These are phyloP conservation scores for Carcharodon carcharias DNA, from an alignment of 2,797 vertebrate species.

Conservation along the genomic window DNA sequence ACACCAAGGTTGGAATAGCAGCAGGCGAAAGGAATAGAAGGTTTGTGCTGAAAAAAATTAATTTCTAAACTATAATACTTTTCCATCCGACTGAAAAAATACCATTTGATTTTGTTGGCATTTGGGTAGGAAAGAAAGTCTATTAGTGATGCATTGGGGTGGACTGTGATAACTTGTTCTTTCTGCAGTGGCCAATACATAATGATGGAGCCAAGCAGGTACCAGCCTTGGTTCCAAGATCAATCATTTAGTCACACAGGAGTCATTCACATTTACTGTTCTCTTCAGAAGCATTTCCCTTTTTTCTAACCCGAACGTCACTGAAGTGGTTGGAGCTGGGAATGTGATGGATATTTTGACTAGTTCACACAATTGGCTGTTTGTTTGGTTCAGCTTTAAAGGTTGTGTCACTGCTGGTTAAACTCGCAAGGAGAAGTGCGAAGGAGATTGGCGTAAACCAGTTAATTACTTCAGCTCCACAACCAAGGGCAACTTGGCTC, in stretches of 20 bases:
- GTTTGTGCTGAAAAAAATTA: not conserved
- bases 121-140: not conserved
- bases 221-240: conserved; percentile 18
- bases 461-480: conserved; percentile 21
- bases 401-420: conserved; percentile 20
- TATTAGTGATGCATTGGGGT: not conserved
- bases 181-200: not conserved
- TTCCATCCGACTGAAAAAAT: conserved; percentile 21
- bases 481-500: conserved; percentile 10
- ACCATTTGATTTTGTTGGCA: conserved; percentile 17
- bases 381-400: conserved; percentile 27
- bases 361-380: not conserved
- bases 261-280: conserved; percentile 11
- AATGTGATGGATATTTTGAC: conserved; percentile 28
- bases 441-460: conserved; percentile 1
- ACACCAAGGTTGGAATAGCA: not conserved
- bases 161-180: conserved; percentile 17
- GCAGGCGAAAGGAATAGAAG: not conserved
- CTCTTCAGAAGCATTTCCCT: not conserved
- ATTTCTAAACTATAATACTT: conserved; percentile 23
- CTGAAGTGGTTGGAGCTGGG: conserved; percentile 28
- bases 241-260: conserved; percentile 12
- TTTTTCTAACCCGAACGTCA: not conserved
- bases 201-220: not conserved
- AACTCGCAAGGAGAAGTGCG: conserved; percentile 23